These are phyloP conservation scores for Drosophila suboccidentalis DNA, from an alignment of 2,888 invertebrate genomes.

Conservation along the genomic window DNA sequence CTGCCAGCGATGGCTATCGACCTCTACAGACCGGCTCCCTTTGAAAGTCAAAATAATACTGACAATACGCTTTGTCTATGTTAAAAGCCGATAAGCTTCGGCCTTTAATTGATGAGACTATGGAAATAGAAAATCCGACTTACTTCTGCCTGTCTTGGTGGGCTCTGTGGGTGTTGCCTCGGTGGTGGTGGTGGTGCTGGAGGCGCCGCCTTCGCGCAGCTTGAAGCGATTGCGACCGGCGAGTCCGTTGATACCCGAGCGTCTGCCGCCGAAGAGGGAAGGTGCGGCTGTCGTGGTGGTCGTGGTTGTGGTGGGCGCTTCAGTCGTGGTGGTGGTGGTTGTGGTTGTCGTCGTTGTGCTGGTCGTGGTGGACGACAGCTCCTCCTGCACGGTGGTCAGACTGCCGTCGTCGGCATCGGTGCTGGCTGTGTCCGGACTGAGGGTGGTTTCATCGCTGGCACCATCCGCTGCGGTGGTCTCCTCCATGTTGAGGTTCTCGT, in stretches of 20 bases:
- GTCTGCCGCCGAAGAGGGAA: slow-evolving; percentile 77
- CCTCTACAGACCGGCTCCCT: no score
- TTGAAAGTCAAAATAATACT: no score
- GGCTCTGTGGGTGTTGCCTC: slow-evolving; percentile 83
- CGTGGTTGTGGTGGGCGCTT: slow-evolving; percentile 86
- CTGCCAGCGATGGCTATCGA: no score
- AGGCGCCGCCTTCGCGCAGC: slow-evolving; percentile 75
- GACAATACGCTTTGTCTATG: no score
- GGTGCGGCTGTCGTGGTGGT: slow-evolving; percentile 84
- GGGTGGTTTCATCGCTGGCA: slow-evolving; percentile 79
- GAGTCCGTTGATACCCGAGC: slow-evolving; percentile 70
- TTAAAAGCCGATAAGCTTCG: no score
- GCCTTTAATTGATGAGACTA: no score
- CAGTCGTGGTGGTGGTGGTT: slow-evolving; percentile 86
- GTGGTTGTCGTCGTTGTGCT: slow-evolving; percentile 86
- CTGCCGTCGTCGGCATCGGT: slow-evolving; percentile 77
- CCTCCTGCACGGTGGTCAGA: slow-evolving; percentile 85
- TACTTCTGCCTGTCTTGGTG: slow-evolving; percentile 83
- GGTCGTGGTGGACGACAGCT: slow-evolving; percentile 87
- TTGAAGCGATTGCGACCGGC: slow-evolving; percentile 85
- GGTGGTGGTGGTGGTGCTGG: slow-evolving; percentile 86
- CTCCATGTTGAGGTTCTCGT: slow-evolving; percentile 88
- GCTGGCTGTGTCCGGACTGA: slow-evolving; percentile 83
- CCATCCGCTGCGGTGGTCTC: slow-evolving; percentile 83
- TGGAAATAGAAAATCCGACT: slow-evolving; percentile 30